Base-by-base conservation (phyloP, 2,888 invertebrate species). In the Timema cristinae region DNA sequence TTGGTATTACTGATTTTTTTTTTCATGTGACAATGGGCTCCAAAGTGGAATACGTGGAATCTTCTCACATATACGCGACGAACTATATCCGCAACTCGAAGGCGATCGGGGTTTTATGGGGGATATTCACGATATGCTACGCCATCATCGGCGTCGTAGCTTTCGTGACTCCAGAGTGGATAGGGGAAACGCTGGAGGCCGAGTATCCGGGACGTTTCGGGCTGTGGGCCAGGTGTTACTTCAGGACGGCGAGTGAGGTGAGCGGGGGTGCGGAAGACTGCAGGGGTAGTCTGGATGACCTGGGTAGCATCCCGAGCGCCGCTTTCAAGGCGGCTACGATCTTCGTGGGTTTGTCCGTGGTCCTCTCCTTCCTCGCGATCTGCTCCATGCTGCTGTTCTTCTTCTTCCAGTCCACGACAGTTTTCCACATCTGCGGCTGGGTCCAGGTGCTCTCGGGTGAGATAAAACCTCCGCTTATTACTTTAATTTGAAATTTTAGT, bases 41-140 rank as follows among this genome's bases (percentile, higher is more conserved):
- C 75, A 95, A 94, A 87, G 92, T 95, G 81, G 94, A 95, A 81
- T 95, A 95, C 85, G 94, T 94, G 79, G 94, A 95, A 83, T 92
- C 93, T 78, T 91, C 93, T 77, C 94, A 95, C 84, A 89, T 94
- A 82, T 93, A 94, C 84, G 94, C 94, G 76, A 93, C 94, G 74
- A 94, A 93, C 84, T 95, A 95, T 82, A 93, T 94, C 77, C 88
- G 94, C 78, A 94, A 95, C 85, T 94, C 94, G 77, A 94, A 94
- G 85, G 97, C 97, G 68, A 95, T 98, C 76, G 97, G 96, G 69
- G 97, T 98, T 74, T 87, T 98, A 77, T 98, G 98, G 98, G 97
- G 94, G 75, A 94, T 98, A 81, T 97, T 98, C 84, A 95, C 96
- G 77, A 93, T 98, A 81, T 97, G 97, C 84, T 97, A 95, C 83